These are phyloP conservation scores for Drosophila differens DNA, from an alignment of 2,888 invertebrate genomes.

Conservation along the genomic window DNA sequence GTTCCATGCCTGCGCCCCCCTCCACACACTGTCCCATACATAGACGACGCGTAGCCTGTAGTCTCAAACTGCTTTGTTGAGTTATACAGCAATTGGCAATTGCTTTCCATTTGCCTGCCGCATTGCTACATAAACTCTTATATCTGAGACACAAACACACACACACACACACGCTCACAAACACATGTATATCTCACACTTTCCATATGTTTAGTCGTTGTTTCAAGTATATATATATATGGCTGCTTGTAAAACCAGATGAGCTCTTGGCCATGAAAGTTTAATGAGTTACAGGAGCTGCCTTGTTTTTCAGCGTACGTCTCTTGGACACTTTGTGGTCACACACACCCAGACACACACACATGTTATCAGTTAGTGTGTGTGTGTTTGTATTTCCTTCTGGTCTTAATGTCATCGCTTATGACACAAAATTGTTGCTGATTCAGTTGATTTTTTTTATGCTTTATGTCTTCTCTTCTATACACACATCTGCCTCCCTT, in stretches of 20 bases:
- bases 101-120: slow-evolving; percentile 64
- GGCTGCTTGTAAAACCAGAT: slow-evolving; percentile 47
- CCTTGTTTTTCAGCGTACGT: slow-evolving; percentile 27
- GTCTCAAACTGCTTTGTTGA: slow-evolving; percentile 39
- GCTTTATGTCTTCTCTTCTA: slow-evolving; percentile 37
- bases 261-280: slow-evolving; percentile 67
- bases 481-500: background rate
- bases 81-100: slow-evolving; percentile 64
- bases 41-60: background rate
- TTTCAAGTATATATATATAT: slow-evolving; percentile 1
- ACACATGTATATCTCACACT: slow-evolving; percentile 18
- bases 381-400: slow-evolving; percentile 18
- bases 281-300: slow-evolving; percentile 57
- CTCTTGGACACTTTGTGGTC: slow-evolving; percentile 44
- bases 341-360: slow-evolving; percentile 10
- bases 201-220: slow-evolving; percentile 37
- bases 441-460: slow-evolving; percentile 60
- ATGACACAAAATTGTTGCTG: slow-evolving; percentile 68
- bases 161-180: slow-evolving; percentile 24
- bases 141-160: slow-evolving; percentile 14
- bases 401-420: slow-evolving; percentile 64
- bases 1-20: background rate
- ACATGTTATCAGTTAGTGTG: slow-evolving; percentile 17
- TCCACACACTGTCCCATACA: background rate
- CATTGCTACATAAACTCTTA: slow-evolving; percentile 55